phyloP scores from a whole-genome alignment of 2,797 vertebrate species.

The Tragelaphus eurycerus region DNA sequence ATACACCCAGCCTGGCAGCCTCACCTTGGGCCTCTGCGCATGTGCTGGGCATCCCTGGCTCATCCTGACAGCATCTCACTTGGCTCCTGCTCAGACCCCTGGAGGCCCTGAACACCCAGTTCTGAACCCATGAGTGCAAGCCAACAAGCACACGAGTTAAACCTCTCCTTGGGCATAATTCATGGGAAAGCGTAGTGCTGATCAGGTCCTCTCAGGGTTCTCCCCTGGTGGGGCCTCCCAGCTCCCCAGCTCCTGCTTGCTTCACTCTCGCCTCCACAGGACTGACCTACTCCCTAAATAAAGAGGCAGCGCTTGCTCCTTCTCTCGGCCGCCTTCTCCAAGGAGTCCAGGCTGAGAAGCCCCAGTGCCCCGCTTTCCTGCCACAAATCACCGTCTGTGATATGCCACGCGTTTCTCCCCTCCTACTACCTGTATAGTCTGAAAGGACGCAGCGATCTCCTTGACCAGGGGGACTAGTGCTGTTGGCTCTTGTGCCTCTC shows the following conservation, averaged over 20 bases:
- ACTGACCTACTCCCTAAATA: too few relatives aligned
- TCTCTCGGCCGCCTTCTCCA: accelerated
- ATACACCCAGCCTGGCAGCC: accelerated
- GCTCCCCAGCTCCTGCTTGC: too few relatives aligned
- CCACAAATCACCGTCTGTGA: accelerated
- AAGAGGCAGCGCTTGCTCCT: neutral
- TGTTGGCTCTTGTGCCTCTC: accelerated
- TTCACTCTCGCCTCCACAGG: too few relatives aligned
- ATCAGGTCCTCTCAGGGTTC: accelerated
- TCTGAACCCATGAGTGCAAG: accelerated
- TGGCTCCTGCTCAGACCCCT: accelerated
- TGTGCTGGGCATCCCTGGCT: too few relatives aligned
- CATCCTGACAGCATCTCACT: accelerated
- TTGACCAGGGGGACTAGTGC: neutral
- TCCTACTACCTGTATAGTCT: neutral
- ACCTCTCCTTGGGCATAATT: neutral
- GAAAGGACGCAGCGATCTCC: neutral
- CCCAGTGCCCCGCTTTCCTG: too few relatives aligned
- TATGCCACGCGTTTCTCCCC: neutral
- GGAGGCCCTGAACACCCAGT: accelerated
- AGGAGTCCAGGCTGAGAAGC: too few relatives aligned
- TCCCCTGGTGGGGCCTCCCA: too few relatives aligned
- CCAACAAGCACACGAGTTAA: accelerated
- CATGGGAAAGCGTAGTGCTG: accelerated
- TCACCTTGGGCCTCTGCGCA: accelerated